Evolutionary conservation across 2,797 vertebrate genomes (phyloP).

Genomic region (Crenichthys baileyi): DNA sequence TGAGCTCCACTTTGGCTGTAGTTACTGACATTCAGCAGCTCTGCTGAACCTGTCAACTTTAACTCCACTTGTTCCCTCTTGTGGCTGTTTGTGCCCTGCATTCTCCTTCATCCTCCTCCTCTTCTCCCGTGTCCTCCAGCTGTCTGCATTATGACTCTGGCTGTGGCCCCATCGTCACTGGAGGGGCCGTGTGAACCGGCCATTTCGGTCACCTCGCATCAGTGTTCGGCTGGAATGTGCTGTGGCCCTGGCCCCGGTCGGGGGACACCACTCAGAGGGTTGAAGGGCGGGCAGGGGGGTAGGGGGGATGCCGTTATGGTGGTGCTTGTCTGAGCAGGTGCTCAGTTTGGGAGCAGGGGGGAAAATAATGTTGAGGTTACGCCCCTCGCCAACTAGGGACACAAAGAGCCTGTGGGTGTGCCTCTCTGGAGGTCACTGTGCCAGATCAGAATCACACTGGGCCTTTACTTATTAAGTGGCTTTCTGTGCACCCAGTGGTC

Average conservation of each 20-base stretch:
- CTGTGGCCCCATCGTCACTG: slow-evolving; percentile 62
- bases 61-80: slow-evolving; percentile 63
- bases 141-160: slow-evolving; percentile 53
- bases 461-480: slow-evolving; percentile 75
- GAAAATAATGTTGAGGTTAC: slow-evolving; percentile 66
- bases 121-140: slow-evolving; percentile 59
- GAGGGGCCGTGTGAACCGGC: slow-evolving; percentile 75
- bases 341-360: slow-evolving; percentile 31
- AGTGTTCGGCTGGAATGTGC: slow-evolving; percentile 77
- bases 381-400: slow-evolving; percentile 59
- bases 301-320: neutral
- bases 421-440: slow-evolving; percentile 74
- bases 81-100: slow-evolving; percentile 67
- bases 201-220: slow-evolving; percentile 81
- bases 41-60: slow-evolving; percentile 64
- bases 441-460: slow-evolving; percentile 69
- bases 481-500: slow-evolving; percentile 55
- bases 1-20: slow-evolving; percentile 36
- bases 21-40: slow-evolving; percentile 71
- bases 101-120: slow-evolving; percentile 40
- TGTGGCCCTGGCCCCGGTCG: slow-evolving; percentile 55
- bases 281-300: neutral
- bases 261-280: slow-evolving; percentile 69
- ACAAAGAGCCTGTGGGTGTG: slow-evolving; percentile 69
- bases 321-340: slow-evolving; percentile 70